Base-by-base conservation (phyloP, 2,797 vertebrate species). In the Danio tinwini region DNA sequence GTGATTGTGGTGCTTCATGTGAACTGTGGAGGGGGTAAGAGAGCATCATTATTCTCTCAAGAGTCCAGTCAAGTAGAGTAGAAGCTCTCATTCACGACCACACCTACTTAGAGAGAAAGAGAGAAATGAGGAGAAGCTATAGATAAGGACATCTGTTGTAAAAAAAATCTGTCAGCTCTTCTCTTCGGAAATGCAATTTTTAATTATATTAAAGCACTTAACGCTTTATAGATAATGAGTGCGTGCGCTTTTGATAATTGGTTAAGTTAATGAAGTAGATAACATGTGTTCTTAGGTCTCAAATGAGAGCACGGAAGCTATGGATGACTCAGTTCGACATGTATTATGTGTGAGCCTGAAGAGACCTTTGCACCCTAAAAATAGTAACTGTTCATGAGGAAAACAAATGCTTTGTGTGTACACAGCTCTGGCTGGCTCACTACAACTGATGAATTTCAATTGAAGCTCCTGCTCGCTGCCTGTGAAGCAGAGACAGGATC, bases 1-100 rank as follows among this genome's bases (percentile, higher is more conserved):
- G 75, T 52, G 61, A 74, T 56, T 84, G 85, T 79, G 80, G 71
- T 78, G 70, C 83, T 78, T 74, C 44, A 78, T 63, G 40, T 68
- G 81, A 74, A 84, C 85, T 75, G 81, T 65, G 76, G 85, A 84
- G 81, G 85, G 83, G 82, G 85, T 73, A 65, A 83, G 74, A 70
- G 81, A 86, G 78, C 68, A 78, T 37, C 19, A 65, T 71, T 55
- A 74, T 56, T 59, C 53, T 71, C 49, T 75, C 19, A 70, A 67
- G 47, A 50, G 70, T 78, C 8, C 65, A 78, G 42, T 78, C 47
- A 62, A 78, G 78, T 44, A 72, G 59, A 58, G 7, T 17, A 40
- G 67, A 77, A 55, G 55, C 65, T 21, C 65, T 77, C 3, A 58
- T 19, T 56, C 19, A 47, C 16, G 4, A 9, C 45, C 47, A 55